A percentile compares a stretch with the other conserved stretches of the same genome.
These are phyloP conservation scores for Dermochelys coriacea DNA, from an alignment of 2,797 vertebrate species.

Conservation along the genomic window DNA sequence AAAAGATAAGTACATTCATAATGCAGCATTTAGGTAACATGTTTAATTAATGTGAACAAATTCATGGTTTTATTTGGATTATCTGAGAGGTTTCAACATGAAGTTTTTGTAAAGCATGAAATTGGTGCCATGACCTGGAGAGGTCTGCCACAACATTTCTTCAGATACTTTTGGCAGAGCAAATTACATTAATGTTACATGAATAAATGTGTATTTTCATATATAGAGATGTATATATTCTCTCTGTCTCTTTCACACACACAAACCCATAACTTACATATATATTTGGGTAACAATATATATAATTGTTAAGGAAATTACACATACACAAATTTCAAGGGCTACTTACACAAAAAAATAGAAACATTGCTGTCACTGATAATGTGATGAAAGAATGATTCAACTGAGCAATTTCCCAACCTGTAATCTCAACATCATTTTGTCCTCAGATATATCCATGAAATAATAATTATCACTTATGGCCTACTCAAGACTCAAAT, in stretches of 20 bases:
- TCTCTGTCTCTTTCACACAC: background rate
- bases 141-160: conserved; percentile 39
- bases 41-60: conserved; percentile 71
- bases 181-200: background rate
- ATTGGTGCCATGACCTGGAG: background rate
- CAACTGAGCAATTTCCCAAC: conserved; percentile 51
- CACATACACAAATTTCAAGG: background rate
- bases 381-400: conserved; percentile 43
- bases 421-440: conserved; percentile 36
- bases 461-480: conserved; percentile 68
- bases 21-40: conserved; percentile 56
- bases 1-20: conserved; percentile 60
- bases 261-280: background rate
- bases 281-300: background rate
- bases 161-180: background rate
- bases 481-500: conserved; percentile 55
- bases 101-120: conserved; percentile 56
- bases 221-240: background rate
- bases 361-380: conserved; percentile 14
- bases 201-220: background rate
- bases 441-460: conserved; percentile 64
- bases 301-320: conserved; percentile 7
- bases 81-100: conserved; percentile 40
- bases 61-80: conserved; percentile 67
- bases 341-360: conserved; percentile 40